Percentiles rank a stretch among this genome's conserved stretches.
phyloP scores from a whole-genome alignment of 2,113 vertebrate genomes.

The Apus apus region DNA sequence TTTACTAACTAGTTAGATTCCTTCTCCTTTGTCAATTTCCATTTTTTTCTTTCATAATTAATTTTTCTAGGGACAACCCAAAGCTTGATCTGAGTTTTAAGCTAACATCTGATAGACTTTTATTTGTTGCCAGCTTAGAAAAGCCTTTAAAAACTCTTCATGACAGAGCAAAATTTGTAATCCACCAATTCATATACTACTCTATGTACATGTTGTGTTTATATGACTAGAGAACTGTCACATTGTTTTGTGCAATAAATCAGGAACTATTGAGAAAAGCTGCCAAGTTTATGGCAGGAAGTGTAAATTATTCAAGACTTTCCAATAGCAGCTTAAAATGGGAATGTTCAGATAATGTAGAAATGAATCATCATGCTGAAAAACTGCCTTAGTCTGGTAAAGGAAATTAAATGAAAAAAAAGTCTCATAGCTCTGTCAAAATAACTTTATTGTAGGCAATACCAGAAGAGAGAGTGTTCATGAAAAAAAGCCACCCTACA shows the following conservation, averaged over 20 bases:
- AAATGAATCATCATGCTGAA: slow-evolving; percentile 49
- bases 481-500: neutral
- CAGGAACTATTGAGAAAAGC: slow-evolving; percentile 33
- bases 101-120: neutral
- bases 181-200: neutral
- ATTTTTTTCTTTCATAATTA: neutral
- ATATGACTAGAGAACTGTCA: neutral
- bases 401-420: slow-evolving; percentile 32
- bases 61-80: neutral
- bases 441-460: slow-evolving; percentile 11
- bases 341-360: slow-evolving; percentile 43
- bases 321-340: slow-evolving; percentile 36
- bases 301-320: slow-evolving; percentile 64
- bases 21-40: neutral
- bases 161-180: neutral
- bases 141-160: neutral
- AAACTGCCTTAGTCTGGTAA: slow-evolving; percentile 36
- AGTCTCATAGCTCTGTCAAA: slow-evolving; percentile 8
- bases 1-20: neutral
- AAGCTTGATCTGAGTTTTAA: neutral
- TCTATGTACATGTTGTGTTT: neutral
- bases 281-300: slow-evolving; percentile 31
- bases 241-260: slow-evolving; percentile 26
- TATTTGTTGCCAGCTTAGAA: neutral
- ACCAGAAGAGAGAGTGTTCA: neutral